phyloP scores from a whole-genome alignment of 1,140 invertebrate species.

The Zaprionus lachaisei region DNA sequence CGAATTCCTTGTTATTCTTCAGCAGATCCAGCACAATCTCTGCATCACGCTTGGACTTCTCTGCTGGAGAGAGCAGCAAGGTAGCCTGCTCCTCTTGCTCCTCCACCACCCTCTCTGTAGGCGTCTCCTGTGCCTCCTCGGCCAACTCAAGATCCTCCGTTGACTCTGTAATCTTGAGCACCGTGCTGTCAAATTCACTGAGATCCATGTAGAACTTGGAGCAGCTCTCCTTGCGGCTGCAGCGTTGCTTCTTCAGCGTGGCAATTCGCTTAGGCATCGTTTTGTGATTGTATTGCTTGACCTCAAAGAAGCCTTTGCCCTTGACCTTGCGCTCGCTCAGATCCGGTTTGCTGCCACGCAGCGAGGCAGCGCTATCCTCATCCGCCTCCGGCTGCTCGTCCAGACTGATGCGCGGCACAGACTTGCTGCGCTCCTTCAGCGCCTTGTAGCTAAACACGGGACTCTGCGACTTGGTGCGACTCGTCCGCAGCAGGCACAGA shows the following conservation, averaged over 20 bases:
- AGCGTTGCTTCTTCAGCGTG: slow-evolving; percentile 88
- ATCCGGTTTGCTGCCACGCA: slow-evolving; percentile 72
- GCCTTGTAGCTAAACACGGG: slow-evolving; percentile 75
- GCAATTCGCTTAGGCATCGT: slow-evolving; percentile 88
- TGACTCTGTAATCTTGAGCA: slow-evolving; percentile 87
- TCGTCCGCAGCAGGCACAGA: slow-evolving; percentile 55
- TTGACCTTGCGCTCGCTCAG: slow-evolving; percentile 72
- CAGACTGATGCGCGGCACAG: slow-evolving; percentile 72
- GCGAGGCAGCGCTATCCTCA: slow-evolving; percentile 61
- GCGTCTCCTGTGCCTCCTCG: slow-evolving; percentile 50
- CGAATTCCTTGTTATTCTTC: slow-evolving; percentile 93
- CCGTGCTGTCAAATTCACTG: slow-evolving; percentile 85
- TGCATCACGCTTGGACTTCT: slow-evolving; percentile 73
- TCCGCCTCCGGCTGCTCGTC: slow-evolving; percentile 60
- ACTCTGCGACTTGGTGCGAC: slow-evolving; percentile 68
- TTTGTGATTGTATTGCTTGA: slow-evolving; percentile 88
- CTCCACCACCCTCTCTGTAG: slow-evolving; percentile 10
- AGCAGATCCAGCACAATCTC: slow-evolving; percentile 92
- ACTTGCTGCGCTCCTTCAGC: slow-evolving; percentile 81
- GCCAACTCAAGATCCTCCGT: slow-evolving; percentile 86
- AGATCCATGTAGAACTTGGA: slow-evolving; percentile 89
- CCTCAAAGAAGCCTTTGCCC: slow-evolving; percentile 84
- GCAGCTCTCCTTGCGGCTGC: slow-evolving; percentile 85
- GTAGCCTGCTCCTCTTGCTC: slow-evolving; percentile 43
- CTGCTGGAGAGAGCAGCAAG: slow-evolving; percentile 36